phyloP scores from a whole-genome alignment of 2,797 vertebrate genomes.

The Sebastiscus albofasciatus region DNA sequence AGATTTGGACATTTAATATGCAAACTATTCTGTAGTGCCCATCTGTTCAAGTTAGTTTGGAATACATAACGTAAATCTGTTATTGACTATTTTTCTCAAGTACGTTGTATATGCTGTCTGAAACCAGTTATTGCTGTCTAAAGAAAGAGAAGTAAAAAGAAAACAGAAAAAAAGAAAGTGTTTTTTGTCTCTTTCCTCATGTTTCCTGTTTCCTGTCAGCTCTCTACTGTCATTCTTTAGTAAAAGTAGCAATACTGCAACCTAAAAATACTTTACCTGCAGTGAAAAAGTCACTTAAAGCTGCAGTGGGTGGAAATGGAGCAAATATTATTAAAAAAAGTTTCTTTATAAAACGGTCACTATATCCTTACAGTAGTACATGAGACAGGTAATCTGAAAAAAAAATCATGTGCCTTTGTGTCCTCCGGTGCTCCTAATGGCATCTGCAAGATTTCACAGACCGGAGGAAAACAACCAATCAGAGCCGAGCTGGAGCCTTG shows the following conservation, averaged over 20 bases:
- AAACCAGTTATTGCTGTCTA: background rate
- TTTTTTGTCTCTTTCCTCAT: accelerated
- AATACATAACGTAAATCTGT: background rate
- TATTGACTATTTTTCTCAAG: background rate
- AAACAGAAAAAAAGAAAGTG: background rate
- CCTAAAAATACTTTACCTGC: background rate
- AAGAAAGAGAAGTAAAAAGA: background rate
- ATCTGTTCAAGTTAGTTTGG: conserved; percentile 22
- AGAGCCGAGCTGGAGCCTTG: too few relatives aligned
- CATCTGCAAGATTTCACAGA: too few relatives aligned
- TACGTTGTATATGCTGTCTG: background rate
- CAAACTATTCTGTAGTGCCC: background rate
- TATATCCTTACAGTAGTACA: too few relatives aligned
- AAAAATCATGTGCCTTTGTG: too few relatives aligned
- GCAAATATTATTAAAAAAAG: too few relatives aligned
- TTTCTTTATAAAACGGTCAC: too few relatives aligned
- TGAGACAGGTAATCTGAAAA: too few relatives aligned
- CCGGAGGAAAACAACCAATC: too few relatives aligned
- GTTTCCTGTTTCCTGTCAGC: background rate
- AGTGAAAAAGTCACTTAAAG: background rate
- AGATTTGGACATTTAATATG: conserved; percentile 3
- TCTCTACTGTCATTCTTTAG: background rate
- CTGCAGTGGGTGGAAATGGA: too few relatives aligned
- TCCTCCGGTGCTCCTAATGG: too few relatives aligned
- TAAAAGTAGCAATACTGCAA: background rate